Evolutionary conservation across 1,140 invertebrate genomes (phyloP).

Genomic region (Probaryconus sp.): DNA sequence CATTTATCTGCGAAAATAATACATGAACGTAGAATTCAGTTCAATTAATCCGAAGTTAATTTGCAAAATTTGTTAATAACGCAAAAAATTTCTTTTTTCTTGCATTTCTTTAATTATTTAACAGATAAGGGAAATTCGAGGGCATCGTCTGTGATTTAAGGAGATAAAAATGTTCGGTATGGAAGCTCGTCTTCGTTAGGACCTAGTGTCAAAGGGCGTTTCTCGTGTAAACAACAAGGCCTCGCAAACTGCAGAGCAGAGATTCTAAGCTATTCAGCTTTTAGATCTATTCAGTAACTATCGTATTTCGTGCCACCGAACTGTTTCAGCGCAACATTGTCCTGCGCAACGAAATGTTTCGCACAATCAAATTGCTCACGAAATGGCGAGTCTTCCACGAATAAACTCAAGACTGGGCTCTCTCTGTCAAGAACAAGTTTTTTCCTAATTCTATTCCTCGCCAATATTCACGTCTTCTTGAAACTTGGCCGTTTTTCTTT

Average conservation of each 20-base stretch:
- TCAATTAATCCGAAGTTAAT: no score
- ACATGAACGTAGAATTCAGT: no score
- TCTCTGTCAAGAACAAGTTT: no score
- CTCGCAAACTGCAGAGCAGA: conserved; percentile 33
- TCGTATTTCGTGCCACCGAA: conserved; percentile 38
- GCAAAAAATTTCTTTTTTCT: no score
- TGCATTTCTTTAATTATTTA: no score
- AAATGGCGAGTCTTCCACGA: conserved; percentile 46
- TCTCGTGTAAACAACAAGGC: conserved; percentile 38
- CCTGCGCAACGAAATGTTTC: conserved; percentile 40
- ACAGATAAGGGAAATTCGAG: no score
- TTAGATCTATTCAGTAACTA: conserved; percentile 49
- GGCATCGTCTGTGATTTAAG: no score
- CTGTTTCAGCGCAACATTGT: conserved; percentile 42
- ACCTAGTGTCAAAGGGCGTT: conserved; percentile 45
- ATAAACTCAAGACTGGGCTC: conserved; percentile 31
- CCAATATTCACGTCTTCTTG: no score
- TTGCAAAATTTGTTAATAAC: no score
- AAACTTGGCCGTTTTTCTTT: no score
- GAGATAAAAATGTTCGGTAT: conserved; percentile 34
- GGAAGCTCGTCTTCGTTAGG: conserved; percentile 41
- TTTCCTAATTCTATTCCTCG: no score
- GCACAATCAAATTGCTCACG: conserved; percentile 49
- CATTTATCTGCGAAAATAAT: no score
- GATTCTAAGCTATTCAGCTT: conserved; percentile 55